Evolutionary conservation across 2,113 vertebrate species (phyloP), one percentile per base, ranked within the genome.

Genomic region (Centropristis striata): DNA sequence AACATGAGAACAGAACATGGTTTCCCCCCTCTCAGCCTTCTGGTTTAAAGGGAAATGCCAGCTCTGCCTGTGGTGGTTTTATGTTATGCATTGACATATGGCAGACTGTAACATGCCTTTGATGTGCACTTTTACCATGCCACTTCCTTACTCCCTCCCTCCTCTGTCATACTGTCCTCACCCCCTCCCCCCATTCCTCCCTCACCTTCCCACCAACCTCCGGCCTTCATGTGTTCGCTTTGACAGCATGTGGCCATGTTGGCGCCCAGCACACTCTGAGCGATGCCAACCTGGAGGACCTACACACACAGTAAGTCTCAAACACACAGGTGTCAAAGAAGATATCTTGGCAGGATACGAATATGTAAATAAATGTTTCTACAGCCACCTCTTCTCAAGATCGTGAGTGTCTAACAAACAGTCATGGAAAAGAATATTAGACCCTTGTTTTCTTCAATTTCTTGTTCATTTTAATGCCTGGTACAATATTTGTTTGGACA

Each of bases 221-320:
- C 51, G 51, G 37, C 67, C 75, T 80, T 58, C 27, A 27, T 47
- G 63, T 83, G 44, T 71, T 83, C 5, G 4, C 46, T 63, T 15
- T 80, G 39, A 61, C 81, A 94, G 94, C 87, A 16, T 69, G 83
- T 21, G 70, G 72, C 46, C 54, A 88, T 53, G 80, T 53, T 6
- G 41, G 42, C 21, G 42, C 80, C 82, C 90, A 82, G 50, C 86
- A 85, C 68, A 86, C 80, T 5, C 61, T 78, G 20, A 88, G 84
- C 23, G 87, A 87, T 27, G 71, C 86, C 82, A 91, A 73, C 68
- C 50, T 84, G 78, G 90, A 95, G n/a, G 92, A 93, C 28, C 50
- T 79, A 14, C 86, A 93, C 63, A 88, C 88, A 7, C 93, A 91
- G 95, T 95, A 78, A 94, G 94, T 86, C n/a, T 53, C 36, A 44